Evolutionary conservation across 2,113 vertebrate genomes (phyloP), one percentile per base, ranked within the genome.

Genomic region (Pomatostomus ruficeps): DNA sequence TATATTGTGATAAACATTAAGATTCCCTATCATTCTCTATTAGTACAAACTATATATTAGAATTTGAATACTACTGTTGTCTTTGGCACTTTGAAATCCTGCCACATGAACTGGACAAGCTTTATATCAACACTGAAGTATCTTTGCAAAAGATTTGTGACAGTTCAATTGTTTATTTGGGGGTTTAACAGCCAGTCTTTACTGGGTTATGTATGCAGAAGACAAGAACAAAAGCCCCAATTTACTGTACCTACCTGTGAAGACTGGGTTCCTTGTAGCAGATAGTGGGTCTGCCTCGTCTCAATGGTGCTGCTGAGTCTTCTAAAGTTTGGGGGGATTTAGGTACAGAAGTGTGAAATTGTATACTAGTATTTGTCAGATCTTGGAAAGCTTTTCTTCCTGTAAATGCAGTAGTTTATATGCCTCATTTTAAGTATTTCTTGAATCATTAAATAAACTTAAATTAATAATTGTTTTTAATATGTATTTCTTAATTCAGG

Each of bases 221-320:
- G 16, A 21, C 23, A 76, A 68, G 63, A 26, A 48, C 29, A 21
- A 45, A 67, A 55, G 3, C 13, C 18, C 36, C 22, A 29, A 1
- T 61, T 55, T 65, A 51, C 7, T 54, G 75, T 42, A 96, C 94
- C 72, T 79, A 98, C 98, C 79, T 18, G 16, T 20, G 49, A 25
- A 98, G 65, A 22, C 0, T 97, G 36, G 97, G 98, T 51, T 98
- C 98, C 88, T 96, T 97, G 62, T 98, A 97, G 85, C 26, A 93
- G 77, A 97, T 5, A 58, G 61, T 65, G 11, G 66, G 3, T 85
- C 91, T 95, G 63, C 8, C 66, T 78, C 96, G 94, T 89, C 92
- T 97, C 71, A 67, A 7, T 42, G 26, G 45, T 65, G 12, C 43
- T 76, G 85, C 67, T 61, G 67, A 93, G 13, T 63, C 95, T 92